phyloP scores from a whole-genome alignment of 1,140 invertebrate species.

The Homalodisca vitripennis region DNA sequence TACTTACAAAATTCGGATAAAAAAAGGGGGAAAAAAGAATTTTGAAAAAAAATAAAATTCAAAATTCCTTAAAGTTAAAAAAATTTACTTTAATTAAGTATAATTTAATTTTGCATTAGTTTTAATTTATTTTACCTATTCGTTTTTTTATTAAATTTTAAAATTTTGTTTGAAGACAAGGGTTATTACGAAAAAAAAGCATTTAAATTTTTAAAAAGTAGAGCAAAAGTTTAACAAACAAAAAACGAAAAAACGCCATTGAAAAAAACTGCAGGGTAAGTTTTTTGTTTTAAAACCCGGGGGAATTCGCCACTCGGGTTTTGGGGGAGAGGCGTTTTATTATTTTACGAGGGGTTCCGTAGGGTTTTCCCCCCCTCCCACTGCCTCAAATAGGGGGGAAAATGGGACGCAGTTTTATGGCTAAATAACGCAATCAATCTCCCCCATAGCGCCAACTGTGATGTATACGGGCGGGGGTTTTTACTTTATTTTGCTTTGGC shows the following conservation, averaged over 20 bases:
- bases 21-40: no score
- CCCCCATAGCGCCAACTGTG: background rate
- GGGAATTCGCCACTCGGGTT: background rate
- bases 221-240: background rate
- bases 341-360: constrained; percentile 8
- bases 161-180: background rate
- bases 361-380: background rate
- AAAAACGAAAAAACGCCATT: background rate
- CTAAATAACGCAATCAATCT: background rate
- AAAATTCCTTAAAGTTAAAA: no score
- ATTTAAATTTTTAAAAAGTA: no score
- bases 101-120: no score
- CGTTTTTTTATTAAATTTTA: no score
- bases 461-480: background rate
- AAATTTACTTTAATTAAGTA: no score
- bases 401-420: background rate
- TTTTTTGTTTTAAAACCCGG: background rate
- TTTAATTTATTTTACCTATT: no score
- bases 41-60: no score
- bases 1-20: no score
- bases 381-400: background rate
- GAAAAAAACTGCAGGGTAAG: background rate
- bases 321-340: background rate
- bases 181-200: no score
- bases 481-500: background rate